Evolutionary conservation across 2,797 vertebrate species (phyloP).

Genomic region (Nyctibius grandis): DNA sequence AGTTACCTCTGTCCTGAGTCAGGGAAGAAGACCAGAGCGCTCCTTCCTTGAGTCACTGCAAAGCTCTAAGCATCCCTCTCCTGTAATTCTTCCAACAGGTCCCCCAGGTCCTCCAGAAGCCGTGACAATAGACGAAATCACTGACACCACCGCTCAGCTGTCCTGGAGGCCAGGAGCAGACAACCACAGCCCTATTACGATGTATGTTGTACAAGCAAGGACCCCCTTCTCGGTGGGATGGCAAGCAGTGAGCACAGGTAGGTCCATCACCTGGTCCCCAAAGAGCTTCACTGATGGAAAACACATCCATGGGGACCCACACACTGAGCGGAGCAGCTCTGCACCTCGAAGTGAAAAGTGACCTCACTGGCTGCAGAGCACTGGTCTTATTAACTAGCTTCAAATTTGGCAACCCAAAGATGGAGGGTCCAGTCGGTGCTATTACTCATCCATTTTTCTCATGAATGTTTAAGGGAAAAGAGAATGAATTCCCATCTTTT

Average conservation of each 20-base stretch:
- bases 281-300: neutral
- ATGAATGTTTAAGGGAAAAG: constrained; percentile 53
- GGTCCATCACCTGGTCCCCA: neutral
- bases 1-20: neutral
- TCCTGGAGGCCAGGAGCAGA: constrained; percentile 96
- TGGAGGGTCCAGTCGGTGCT: neutral
- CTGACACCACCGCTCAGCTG: constrained; percentile 90
- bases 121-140: constrained; percentile 92
- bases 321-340: neutral
- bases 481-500: constrained; percentile 23
- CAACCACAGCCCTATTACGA: constrained; percentile 97
- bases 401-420: constrained; percentile 11
- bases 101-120: constrained; percentile 92
- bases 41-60: neutral
- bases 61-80: constrained; percentile 15
- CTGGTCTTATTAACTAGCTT: neutral
- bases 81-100: constrained; percentile 74
- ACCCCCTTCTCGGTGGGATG: constrained; percentile 98
- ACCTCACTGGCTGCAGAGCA: neutral
- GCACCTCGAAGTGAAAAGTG: neutral
- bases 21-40: neutral
- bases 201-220: constrained; percentile 90
- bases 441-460: constrained; percentile 51
- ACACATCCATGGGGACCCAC: accelerated
- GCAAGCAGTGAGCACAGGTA: constrained; percentile 98